phyloP scores from a whole-genome alignment of 2,888 invertebrate genomes.

The Sympetrum striolatum region DNA sequence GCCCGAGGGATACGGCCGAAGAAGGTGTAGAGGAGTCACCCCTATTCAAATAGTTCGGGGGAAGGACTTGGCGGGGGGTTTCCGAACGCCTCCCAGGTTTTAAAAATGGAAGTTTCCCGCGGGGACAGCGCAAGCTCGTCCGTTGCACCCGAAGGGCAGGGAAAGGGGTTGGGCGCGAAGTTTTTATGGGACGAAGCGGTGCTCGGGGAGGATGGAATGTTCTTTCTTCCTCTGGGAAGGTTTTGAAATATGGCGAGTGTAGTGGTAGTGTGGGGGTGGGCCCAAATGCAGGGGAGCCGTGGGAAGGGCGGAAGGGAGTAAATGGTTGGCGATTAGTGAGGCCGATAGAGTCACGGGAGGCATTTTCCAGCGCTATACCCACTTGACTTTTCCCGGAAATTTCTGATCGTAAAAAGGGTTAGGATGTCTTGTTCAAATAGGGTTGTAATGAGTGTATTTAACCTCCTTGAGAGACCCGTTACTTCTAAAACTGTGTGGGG shows the following conservation, averaged over 20 bases:
- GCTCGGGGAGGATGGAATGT: neutral
- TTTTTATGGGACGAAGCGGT: neutral
- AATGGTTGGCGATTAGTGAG: neutral
- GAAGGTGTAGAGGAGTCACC: neutral
- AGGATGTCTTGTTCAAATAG: neutral
- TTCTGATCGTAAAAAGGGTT: constrained; percentile 11
- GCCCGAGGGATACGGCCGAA: neutral
- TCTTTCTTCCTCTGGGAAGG: neutral
- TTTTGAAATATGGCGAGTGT: constrained; percentile 25
- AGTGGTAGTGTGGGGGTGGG: constrained; percentile 4
- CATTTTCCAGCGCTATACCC: neutral
- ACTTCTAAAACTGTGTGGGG: neutral
- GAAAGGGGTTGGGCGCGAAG: neutral
- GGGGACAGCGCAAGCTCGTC: neutral
- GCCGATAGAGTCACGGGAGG: neutral
- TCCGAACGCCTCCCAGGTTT: neutral
- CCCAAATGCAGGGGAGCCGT: neutral
- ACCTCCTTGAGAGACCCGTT: neutral
- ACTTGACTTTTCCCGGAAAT: constrained; percentile 8
- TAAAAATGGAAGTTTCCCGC: constrained; percentile 13
- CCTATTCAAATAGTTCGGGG: constrained; percentile 28
- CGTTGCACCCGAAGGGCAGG: neutral
- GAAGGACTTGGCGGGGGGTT: constrained; percentile 8
- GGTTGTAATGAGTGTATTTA: neutral
- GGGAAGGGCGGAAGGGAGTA: neutral